These are phyloP conservation scores for Laupala kohalensis DNA, from an alignment of 1,140 invertebrate genomes.

Conservation along the genomic window DNA sequence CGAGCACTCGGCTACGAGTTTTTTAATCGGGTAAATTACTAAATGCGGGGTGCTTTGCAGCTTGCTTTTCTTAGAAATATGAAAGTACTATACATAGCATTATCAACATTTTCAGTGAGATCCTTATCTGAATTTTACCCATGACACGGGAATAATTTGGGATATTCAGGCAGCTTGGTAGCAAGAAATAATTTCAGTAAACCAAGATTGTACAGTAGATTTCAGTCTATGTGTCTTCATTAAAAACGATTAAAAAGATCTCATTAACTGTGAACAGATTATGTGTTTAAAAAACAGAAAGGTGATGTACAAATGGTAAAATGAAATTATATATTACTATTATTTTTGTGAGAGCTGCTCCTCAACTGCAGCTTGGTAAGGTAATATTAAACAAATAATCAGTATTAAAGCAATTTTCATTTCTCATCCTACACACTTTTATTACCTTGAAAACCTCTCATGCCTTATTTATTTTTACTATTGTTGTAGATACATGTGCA, in stretches of 20 bases:
- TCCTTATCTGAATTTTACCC: constrained; percentile 3
- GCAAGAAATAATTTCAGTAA: background rate
- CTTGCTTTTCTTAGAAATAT: constrained; percentile 1
- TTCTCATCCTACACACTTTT: too few species aligned
- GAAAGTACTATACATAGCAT: background rate
- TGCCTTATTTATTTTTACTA: too few species aligned
- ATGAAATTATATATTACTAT: constrained; percentile 7
- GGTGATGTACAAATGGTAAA: constrained; percentile 10
- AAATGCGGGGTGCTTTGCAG: constrained; percentile 5
- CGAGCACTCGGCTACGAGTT: background rate
- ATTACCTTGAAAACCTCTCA: too few species aligned
- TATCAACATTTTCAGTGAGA: background rate
- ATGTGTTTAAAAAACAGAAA: constrained; percentile 4
- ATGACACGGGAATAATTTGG: constrained; percentile 3
- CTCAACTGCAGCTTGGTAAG: constrained; percentile 7
- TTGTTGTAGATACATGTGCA: too few species aligned
- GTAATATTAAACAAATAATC: constrained; percentile 1
- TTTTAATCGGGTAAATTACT: background rate
- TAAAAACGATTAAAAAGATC: constrained; percentile 9
- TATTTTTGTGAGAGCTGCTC: constrained; percentile 12
- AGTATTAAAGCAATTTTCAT: background rate
- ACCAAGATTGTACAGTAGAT: constrained; percentile 1
- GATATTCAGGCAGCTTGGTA: constrained; percentile 4
- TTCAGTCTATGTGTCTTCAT: background rate
- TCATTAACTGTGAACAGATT: constrained; percentile 10